Conservation (phyloP, 2,797 vertebrate species). For the Alectoris magna region DNA sequence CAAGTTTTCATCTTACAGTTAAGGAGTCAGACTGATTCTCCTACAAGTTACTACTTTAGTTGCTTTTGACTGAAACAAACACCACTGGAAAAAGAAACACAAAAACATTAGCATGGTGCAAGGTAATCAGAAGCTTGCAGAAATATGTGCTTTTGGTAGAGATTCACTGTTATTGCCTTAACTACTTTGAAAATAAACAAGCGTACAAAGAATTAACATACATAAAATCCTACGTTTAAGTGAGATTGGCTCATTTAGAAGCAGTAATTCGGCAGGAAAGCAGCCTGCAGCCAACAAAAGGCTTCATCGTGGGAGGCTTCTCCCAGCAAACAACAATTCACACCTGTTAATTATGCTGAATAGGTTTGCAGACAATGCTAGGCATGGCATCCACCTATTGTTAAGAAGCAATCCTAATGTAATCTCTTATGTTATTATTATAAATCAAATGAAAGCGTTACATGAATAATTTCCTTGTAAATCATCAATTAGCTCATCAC, state of each 20-base stretch:
- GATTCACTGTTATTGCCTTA: slow-evolving; percentile 55
- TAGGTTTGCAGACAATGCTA: slow-evolving; percentile 1
- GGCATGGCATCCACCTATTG: slow-evolving; percentile 52
- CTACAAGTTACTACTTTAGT: neutral
- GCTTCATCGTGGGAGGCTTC: slow-evolving; percentile 50
- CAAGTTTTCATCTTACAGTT: neutral
- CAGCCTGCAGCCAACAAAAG: slow-evolving; percentile 54
- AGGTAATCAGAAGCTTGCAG: neutral
- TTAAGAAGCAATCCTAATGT: slow-evolving; percentile 52
- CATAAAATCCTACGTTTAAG: slow-evolving; percentile 48
- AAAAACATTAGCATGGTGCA: neutral
- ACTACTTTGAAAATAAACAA: slow-evolving; percentile 52
- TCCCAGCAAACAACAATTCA: slow-evolving; percentile 73
- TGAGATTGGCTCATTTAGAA: slow-evolving; percentile 58
- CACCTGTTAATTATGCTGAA: slow-evolving; percentile 74
- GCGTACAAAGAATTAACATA: slow-evolving; percentile 31
- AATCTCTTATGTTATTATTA: neutral
- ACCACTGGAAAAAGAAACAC: neutral
- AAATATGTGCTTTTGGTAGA: slow-evolving; percentile 1
- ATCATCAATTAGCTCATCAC: slow-evolving; percentile 13
- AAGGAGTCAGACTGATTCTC: neutral
- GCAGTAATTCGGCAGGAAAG: slow-evolving; percentile 42
- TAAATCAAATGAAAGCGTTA: neutral
- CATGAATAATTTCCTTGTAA: neutral
- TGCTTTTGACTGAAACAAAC: neutral